Percentiles rank a stretch among this genome's conserved stretches.
Conservation (phyloP, 2,113 vertebrate genomes). For the Brienomyrus longianalis region DNA sequence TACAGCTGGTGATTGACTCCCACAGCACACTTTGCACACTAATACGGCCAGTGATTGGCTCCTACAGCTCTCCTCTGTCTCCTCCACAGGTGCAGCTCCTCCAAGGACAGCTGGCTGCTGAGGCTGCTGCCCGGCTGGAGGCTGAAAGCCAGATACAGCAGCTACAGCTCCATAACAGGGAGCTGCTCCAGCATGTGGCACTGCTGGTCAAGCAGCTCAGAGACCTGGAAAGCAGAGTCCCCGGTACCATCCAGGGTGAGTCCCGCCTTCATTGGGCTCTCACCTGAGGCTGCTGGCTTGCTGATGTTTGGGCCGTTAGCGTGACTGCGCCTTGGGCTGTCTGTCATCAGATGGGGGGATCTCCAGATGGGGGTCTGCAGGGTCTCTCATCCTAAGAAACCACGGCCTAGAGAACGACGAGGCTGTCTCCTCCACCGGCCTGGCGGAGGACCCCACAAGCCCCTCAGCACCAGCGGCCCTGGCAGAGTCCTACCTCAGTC, state of each 20-base stretch:
- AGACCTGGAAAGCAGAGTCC: constrained; percentile 57
- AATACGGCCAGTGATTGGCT: neutral
- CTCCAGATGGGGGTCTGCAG: constrained; percentile 53
- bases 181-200: constrained; percentile 72
- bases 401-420: constrained; percentile 59
- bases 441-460: constrained; percentile 50
- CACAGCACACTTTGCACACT: neutral
- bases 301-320: neutral
- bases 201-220: constrained; percentile 73
- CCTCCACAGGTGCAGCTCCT: constrained; percentile 66
- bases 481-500: constrained; percentile 69
- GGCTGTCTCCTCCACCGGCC: constrained; percentile 61
- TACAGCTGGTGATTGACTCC: neutral
- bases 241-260: constrained; percentile 39
- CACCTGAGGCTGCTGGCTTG: too few species aligned
- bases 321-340: neutral
- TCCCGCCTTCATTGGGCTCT: neutral
- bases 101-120: constrained; percentile 69
- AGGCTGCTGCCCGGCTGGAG: constrained; percentile 66
- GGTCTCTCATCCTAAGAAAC: constrained; percentile 74
- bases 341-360: constrained; percentile 49
- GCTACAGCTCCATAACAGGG: constrained; percentile 74
- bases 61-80: neutral
- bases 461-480: constrained; percentile 25
- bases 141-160: constrained; percentile 71